Evolutionary conservation across 2,888 invertebrate genomes (phyloP).

Genomic region (Antheraea yamamai): DNA sequence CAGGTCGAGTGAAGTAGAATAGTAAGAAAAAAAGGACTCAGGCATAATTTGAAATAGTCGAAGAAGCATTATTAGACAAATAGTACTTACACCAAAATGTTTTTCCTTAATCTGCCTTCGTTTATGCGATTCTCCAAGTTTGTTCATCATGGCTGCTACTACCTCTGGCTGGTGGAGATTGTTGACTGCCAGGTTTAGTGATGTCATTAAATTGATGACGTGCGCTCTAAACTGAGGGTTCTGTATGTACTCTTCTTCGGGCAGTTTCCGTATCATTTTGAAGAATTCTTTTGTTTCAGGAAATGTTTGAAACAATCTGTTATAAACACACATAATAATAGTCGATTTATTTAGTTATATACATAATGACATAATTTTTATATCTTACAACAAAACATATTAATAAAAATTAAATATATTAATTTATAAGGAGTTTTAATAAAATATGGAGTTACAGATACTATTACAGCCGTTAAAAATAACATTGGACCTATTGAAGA

Average conservation of each 20-base stretch:
- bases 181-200: constrained; percentile 63
- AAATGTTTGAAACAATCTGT: constrained; percentile 63
- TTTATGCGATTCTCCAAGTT: constrained; percentile 68
- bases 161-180: constrained; percentile 71
- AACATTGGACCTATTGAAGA: too few species aligned
- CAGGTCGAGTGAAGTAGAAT: neutral
- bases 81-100: constrained; percentile 64
- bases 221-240: constrained; percentile 76
- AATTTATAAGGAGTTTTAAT: too few species aligned
- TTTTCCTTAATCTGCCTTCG: constrained; percentile 60
- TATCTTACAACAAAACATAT: too few species aligned
- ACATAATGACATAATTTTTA: too few species aligned
- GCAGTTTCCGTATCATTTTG: constrained; percentile 60
- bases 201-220: constrained; percentile 72
- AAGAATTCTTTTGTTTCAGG: constrained; percentile 72
- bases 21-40: neutral
- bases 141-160: constrained; percentile 71
- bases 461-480: too few species aligned
- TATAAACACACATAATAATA: constrained; percentile 18
- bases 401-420: too few species aligned
- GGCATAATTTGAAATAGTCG: neutral
- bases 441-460: too few species aligned
- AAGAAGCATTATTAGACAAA: neutral
- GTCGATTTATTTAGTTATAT: neutral
- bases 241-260: constrained; percentile 60